Evolutionary conservation across 1,140 invertebrate genomes (phyloP), one percentile per base, ranked within the genome.

Genomic region (Oryzaephilus surinamensis): DNA sequence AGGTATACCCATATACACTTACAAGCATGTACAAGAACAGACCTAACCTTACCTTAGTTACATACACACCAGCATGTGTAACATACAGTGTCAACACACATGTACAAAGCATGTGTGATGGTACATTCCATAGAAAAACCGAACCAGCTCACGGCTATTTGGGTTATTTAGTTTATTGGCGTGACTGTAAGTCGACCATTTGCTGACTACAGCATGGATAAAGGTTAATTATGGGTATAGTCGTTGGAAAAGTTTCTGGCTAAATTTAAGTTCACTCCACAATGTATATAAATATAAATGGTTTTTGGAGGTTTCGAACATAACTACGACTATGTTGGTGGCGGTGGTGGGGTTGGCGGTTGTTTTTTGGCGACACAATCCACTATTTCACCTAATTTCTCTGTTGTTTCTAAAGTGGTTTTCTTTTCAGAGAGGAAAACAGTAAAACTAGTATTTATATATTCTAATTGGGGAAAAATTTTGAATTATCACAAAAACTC

Each of bases 21-120:
- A 24, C 23, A 24, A n/a, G 11, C 8, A 4, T 3, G 11, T 8
- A 43, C 27, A 35, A 40, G 21, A 20, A 36, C 43, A 44, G 46
- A 45, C 45, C 52, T 49, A 48, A 52, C 50, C 50, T 54, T 48
- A 56, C 48, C 46, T 51, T 58, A 46, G 46, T 55, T 58, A 53
- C 52, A 54, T 48, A n/a, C n/a, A 48, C 43, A 48, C 48, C 47
- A 46, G 53, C 50, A 54, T 56, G 54, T 58, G 55, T 58, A 55
- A 51, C 49, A 42, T 53, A 50, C 50, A 54, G 54, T 58, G 55
- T 58, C 55, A 55, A 56, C 55, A 58, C 53, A 55, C 52, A 56
- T 58, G 55, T 56, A 55, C 48, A 42, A 52, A 45, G 43, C 55
- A 55, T 57, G 55, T 57, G 55, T 55, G 55, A 57, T 51, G 32